These are phyloP conservation scores for Edolisoma coerulescens DNA, from an alignment of 2,113 vertebrate species.

Conservation along the genomic window DNA sequence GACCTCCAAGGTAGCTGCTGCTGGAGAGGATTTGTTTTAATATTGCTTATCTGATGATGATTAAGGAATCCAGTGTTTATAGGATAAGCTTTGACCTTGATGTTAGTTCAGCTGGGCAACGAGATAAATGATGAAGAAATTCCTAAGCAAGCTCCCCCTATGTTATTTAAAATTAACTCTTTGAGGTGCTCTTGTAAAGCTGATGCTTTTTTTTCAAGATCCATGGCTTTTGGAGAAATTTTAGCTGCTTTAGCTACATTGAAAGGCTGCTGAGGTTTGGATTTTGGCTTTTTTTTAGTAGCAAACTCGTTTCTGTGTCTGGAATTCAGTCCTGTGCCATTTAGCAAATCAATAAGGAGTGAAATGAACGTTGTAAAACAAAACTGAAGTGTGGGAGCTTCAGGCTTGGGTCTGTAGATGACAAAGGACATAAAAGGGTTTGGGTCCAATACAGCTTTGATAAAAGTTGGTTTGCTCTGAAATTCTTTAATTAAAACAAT, in stretches of 20 bases:
- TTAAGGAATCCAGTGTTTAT: slow-evolving; percentile 26
- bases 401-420: neutral
- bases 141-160: neutral
- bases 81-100: neutral
- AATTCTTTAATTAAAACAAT: neutral
- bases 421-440: neutral
- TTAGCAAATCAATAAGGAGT: neutral
- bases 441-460: neutral
- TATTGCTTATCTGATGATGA: slow-evolving; percentile 36
- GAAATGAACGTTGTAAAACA: neutral
- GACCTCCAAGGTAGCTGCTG: neutral
- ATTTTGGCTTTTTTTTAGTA: neutral
- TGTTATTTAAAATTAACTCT: neutral
- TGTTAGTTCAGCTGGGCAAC: slow-evolving; percentile 24
- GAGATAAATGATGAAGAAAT: neutral
- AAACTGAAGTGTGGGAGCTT: neutral
- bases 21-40: neutral
- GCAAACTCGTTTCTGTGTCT: neutral
- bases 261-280: neutral
- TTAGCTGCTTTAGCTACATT: neutral
- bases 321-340: neutral
- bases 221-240: neutral
- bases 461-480: neutral
- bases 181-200: neutral
- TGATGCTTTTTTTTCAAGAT: neutral